Conservation (phyloP, 2,797 vertebrate species). For the Melanotaenia nigrans region DNA sequence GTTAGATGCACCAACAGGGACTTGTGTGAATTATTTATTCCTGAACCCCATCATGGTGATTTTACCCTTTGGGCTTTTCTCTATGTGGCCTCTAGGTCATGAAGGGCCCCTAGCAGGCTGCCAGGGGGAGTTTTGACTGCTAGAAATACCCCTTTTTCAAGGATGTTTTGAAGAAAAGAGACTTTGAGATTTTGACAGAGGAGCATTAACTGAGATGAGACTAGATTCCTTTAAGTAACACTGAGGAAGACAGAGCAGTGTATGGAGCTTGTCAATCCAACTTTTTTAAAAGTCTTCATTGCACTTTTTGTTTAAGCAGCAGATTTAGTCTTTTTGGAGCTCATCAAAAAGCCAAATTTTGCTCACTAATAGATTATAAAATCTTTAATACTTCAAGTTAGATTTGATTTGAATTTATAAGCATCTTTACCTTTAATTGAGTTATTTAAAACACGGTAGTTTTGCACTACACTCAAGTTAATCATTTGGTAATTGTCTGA, state of each 20-base stretch:
- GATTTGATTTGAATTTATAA: background rate
- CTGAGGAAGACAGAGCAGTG: background rate
- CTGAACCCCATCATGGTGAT: slow-evolving; percentile 47
- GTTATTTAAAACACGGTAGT: background rate
- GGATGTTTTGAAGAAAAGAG: background rate
- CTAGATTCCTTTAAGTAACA: slow-evolving; percentile 2
- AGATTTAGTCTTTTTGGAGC: background rate
- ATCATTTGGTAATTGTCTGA: background rate
- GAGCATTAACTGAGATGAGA: slow-evolving; percentile 12
- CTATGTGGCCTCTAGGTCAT: slow-evolving; percentile 34
- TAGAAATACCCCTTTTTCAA: slow-evolving; percentile 23
- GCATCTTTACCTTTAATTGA: background rate
- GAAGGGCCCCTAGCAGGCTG: slow-evolving; percentile 30
- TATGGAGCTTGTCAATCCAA: background rate
- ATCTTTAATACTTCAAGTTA: background rate
- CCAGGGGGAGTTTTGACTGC: slow-evolving; percentile 40
- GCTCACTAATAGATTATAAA: background rate
- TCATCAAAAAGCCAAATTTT: too few relatives aligned
- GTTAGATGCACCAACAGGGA: slow-evolving; percentile 53
- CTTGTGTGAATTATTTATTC: slow-evolving; percentile 70
- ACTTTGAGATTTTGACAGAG: slow-evolving; percentile 9
- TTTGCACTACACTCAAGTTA: background rate
- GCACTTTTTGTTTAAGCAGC: background rate
- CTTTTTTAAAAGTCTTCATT: background rate
- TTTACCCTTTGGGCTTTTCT: slow-evolving; percentile 42